Base-by-base conservation (phyloP, 2,888 invertebrate species). In the Zonitis immaculata region DNA sequence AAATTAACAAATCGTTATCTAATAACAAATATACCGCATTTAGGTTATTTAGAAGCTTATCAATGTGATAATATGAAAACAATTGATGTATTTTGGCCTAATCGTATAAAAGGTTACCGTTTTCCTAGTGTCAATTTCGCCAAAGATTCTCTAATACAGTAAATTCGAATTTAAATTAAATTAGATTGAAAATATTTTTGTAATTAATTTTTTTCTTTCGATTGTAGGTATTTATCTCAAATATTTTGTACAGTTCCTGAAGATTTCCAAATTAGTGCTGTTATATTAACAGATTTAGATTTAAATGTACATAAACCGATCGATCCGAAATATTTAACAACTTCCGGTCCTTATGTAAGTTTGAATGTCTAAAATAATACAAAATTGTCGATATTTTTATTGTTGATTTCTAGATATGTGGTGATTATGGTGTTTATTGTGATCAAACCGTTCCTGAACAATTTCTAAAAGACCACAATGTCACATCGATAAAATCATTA, bases 341-440 rank as follows among this genome's bases (percentile, higher is more conserved):
- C 42, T 12, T 22, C 63, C 44, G 73, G 73, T 44, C 68, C 66
- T 56, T 71, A 70, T 60, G 76, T 76, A 66, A 69, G 73, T 71
- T 47, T 25, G 14, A 12, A 14, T 20, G 47, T n/a, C n/a, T n/a
- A n/a, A n/a, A n/a, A n/a, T n/a, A n/a, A n/a, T n/a, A n/a, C n/a
- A n/a, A n/a, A n/a, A n/a, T n/a, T n/a, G n/a, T n/a, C n/a, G n/a
- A n/a, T n/a, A n/a, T n/a, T n/a, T n/a, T n/a, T n/a, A n/a, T n/a
- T n/a, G n/a, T n/a, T n/a, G n/a, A n/a, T n/a, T n/a, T n/a, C n/a
- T 52, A 71, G 71, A 63, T 71, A 54, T 70, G 70, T 51, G 69
- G 70, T 5, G 63, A 64, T 5, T 70, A 69, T 56, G 71, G 71
- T 1, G 62, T 61, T 11, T 56, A 63, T 42, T 63, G 67, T 49